These are phyloP conservation scores for Malacoctenus gilli DNA, from an alignment of 2,797 vertebrate genomes.

Conservation along the genomic window DNA sequence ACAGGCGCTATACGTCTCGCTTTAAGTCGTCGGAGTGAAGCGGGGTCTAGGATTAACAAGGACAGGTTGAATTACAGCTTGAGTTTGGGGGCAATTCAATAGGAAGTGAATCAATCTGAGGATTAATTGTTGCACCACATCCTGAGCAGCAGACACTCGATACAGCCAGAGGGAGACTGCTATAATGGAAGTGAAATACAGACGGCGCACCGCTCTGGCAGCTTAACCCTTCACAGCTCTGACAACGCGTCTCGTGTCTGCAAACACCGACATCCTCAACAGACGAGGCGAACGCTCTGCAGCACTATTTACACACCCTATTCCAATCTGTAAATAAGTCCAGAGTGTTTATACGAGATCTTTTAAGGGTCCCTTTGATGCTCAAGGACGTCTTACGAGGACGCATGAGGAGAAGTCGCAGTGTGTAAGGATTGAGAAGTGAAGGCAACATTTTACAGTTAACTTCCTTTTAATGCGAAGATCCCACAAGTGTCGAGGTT, in stretches of 20 bases:
- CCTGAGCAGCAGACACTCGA: slow-evolving; percentile 82
- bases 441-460: slow-evolving; percentile 4
- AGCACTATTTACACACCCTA: too few species aligned
- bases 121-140: slow-evolving; percentile 87
- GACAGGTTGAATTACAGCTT: slow-evolving; percentile 81
- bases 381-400: too few species aligned
- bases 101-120: slow-evolving; percentile 87
- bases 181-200: slow-evolving; percentile 75
- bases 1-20: slow-evolving; percentile 43
- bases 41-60: slow-evolving; percentile 72
- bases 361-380: too few species aligned
- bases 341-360: too few species aligned
- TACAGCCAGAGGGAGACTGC: slow-evolving; percentile 77
- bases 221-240: slow-evolving; percentile 60
- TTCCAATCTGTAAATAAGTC: too few species aligned
- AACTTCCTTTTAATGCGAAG: not conserved
- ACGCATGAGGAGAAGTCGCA: too few species aligned
- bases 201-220: slow-evolving; percentile 55
- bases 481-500: too few species aligned
- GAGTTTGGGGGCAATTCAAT: slow-evolving; percentile 83
- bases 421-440: not conserved
- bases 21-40: slow-evolving; percentile 54
- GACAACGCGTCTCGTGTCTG: slow-evolving; percentile 17
- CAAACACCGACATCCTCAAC: slow-evolving; percentile 4
- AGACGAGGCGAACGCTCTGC: not conserved